These are phyloP conservation scores for Timema cristinae DNA, from an alignment of 2,888 invertebrate genomes.

Conservation along the genomic window DNA sequence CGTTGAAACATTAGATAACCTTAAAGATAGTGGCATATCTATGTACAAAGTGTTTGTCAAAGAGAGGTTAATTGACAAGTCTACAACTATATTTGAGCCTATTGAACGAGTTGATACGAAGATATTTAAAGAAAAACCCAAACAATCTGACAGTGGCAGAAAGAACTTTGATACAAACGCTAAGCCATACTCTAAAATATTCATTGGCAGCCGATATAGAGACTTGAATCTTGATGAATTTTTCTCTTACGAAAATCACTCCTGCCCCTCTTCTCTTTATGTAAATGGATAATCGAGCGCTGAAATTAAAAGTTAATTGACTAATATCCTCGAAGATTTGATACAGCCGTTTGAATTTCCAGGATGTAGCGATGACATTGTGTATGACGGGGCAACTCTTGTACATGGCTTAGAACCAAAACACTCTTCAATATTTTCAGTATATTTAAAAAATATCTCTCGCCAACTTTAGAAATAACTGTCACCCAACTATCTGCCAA, in stretches of 20 bases:
- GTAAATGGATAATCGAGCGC: neutral
- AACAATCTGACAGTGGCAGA: neutral
- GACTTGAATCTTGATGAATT: neutral
- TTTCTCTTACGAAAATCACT: neutral
- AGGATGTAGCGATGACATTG: constrained; percentile 3
- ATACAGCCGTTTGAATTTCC: neutral
- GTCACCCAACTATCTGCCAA: neutral
- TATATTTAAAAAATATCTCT: neutral
- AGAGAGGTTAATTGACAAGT: neutral
- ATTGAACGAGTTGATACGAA: neutral
- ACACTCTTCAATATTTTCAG: neutral
- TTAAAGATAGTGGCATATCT: neutral
- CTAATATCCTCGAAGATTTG: neutral
- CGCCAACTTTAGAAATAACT: neutral
- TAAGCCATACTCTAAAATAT: neutral
- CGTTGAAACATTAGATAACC: too few species aligned
- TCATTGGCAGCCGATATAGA: neutral
- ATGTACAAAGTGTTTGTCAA: neutral
- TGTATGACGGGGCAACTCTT: neutral
- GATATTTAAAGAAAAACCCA: neutral
- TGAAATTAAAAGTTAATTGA: neutral
- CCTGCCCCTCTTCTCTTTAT: constrained; percentile 3
- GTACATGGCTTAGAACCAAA: neutral
- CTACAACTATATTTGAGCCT: neutral
- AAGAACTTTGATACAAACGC: neutral